These are phyloP conservation scores for Ailurus styani DNA, from an alignment of 2,113 vertebrate genomes.

Conservation along the genomic window DNA sequence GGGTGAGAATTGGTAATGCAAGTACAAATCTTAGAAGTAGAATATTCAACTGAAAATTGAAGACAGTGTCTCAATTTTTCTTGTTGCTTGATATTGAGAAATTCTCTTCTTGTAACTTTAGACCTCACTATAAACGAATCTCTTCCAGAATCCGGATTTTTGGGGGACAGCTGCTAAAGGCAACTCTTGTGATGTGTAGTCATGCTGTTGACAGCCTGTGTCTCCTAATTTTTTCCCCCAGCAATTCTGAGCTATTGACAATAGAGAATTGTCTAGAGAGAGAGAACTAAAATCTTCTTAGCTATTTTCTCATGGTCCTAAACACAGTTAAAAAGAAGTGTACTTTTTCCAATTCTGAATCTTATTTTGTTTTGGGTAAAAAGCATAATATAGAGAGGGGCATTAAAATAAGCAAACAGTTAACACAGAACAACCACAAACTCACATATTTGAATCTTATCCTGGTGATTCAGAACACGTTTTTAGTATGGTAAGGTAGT, in stretches of 20 bases:
- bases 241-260: neutral
- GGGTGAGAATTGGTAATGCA: neutral
- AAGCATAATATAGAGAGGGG: neutral
- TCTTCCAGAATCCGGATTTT: neutral
- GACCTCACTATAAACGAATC: neutral
- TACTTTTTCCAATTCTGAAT: neutral
- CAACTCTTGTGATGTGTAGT: neutral
- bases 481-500: neutral
- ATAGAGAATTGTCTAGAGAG: neutral
- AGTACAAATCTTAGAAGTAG: neutral
- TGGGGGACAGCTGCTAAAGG: neutral
- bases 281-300: neutral
- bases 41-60: neutral
- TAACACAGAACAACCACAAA: neutral
- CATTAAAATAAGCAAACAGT: slow-evolving; percentile 1
- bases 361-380: neutral
- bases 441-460: neutral
- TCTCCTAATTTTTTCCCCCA: neutral
- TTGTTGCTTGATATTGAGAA: neutral
- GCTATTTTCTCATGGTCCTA: neutral
- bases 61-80: neutral
- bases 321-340: neutral
- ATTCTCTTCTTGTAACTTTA: neutral
- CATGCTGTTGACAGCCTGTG: neutral
- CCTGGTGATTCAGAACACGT: neutral